A percentile compares a stretch with the other conserved stretches of the same genome.
These are phyloP conservation scores for Lasioglossum lativentre DNA, from an alignment of 2,888 invertebrate species.

Conservation along the genomic window DNA sequence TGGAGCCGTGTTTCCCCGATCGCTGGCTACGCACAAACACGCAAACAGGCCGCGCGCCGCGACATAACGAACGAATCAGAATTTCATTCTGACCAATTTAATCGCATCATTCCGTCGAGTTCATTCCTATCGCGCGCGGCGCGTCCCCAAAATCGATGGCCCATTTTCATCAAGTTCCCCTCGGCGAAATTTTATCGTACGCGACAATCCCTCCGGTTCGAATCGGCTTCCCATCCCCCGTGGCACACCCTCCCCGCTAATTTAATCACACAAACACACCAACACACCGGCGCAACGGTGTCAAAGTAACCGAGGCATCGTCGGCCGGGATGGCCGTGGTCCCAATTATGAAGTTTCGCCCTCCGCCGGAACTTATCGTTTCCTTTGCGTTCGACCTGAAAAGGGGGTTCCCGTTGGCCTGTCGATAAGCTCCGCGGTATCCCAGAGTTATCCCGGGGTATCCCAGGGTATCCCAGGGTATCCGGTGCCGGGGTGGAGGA, in stretches of 20 bases:
- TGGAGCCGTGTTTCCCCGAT: not conserved
- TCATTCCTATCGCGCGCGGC: not conserved
- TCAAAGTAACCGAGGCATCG: slow-evolving; percentile 18
- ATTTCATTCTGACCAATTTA: slow-evolving; percentile 24
- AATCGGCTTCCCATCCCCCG: not conserved
- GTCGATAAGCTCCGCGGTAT: slow-evolving; percentile 48
- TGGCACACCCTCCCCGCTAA: slow-evolving; percentile 1
- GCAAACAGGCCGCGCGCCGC: not conserved
- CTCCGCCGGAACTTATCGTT: slow-evolving; percentile 50
- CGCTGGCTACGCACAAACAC: not conserved
- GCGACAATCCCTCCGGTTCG: not conserved
- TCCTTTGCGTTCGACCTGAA: slow-evolving; percentile 49
- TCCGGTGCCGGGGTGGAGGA: not conserved
- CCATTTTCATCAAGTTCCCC: not conserved
- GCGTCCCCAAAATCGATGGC: slow-evolving; percentile 10
- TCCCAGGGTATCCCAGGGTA: no score
- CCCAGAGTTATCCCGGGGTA: not conserved
- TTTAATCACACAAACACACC: slow-evolving; percentile 18
- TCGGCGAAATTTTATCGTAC: not conserved
- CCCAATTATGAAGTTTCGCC: slow-evolving; percentile 61
- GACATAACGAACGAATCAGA: slow-evolving; percentile 12
- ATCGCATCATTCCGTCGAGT: not conserved
- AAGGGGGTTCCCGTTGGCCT: slow-evolving; percentile 43
- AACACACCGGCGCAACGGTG: not conserved
- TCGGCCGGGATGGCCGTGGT: not conserved